A percentile compares a stretch with the other conserved stretches of the same genome.
Conservation (phyloP, 1,140 invertebrate genomes). For the Zaprionus tsacasi region DNA sequence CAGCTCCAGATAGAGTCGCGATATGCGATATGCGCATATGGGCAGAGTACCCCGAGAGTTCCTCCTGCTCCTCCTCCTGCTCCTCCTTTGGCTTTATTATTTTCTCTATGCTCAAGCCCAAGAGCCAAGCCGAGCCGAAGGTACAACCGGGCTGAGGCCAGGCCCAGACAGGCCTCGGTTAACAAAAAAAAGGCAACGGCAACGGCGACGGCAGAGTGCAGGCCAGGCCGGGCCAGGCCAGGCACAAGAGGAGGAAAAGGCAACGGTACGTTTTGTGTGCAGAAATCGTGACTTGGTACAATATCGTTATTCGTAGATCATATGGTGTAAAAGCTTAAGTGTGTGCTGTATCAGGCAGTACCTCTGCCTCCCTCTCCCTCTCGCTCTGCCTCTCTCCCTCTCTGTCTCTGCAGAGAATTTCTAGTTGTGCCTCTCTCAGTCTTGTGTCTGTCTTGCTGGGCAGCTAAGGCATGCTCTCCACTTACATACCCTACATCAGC, state of each 20-base stretch:
- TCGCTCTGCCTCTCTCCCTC: not conserved
- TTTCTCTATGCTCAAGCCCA: slow-evolving; percentile 33
- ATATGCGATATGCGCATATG: slow-evolving; percentile 83
- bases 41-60: slow-evolving; percentile 46
- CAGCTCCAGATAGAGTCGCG: slow-evolving; percentile 76
- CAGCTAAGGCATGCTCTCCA: slow-evolving; percentile 18
- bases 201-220: too few relatives aligned
- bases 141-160: not conserved
- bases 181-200: too few relatives aligned
- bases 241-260: slow-evolving; percentile 56
- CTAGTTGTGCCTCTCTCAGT: slow-evolving; percentile 39
- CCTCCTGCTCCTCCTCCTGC: slow-evolving; percentile 25
- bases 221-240: too few relatives aligned
- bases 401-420: slow-evolving; percentile 48
- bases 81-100: slow-evolving; percentile 33
- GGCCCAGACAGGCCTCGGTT: too few relatives aligned
- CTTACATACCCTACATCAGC: not conserved
- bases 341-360: slow-evolving; percentile 31
- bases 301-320: slow-evolving; percentile 84
- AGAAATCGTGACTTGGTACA: slow-evolving; percentile 82
- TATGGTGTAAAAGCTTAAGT: slow-evolving; percentile 77
- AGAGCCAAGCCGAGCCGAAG: slow-evolving; percentile 15
- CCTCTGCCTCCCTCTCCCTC: not conserved
- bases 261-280: slow-evolving; percentile 81
- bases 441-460: slow-evolving; percentile 52